A percentile compares a stretch with the other conserved stretches of the same genome.
Conservation (phyloP, 2,113 vertebrate genomes). For the Passer montanus region DNA sequence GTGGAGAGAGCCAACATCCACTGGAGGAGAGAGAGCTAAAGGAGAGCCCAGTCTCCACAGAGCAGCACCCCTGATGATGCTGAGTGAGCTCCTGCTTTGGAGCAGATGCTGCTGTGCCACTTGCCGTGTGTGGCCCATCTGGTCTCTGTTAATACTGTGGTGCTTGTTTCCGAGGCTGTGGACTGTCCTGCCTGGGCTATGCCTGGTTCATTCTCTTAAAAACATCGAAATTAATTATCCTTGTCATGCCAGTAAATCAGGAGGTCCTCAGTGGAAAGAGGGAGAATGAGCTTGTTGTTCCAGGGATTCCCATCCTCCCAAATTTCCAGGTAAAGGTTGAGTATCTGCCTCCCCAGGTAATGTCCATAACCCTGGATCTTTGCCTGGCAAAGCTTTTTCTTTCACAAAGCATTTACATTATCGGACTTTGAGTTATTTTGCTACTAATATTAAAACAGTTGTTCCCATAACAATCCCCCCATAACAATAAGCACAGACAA, state of each 20-base stretch:
- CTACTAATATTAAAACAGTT: not conserved
- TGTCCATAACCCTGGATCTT: not conserved
- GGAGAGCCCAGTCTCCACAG: not conserved
- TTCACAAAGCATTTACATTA: not conserved
- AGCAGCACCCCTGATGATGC: not conserved
- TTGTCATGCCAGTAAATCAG: not conserved
- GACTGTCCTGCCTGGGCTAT: not conserved
- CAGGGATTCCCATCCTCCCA: not conserved
- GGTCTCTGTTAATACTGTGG: not conserved
- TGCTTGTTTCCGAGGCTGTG: not conserved
- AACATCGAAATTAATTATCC: not conserved
- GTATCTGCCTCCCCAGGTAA: not conserved
- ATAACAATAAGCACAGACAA: not conserved
- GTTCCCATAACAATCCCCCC: too few relatives aligned
- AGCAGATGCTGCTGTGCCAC: not conserved
- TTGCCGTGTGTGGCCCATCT: not conserved
- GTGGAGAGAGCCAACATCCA: not conserved
- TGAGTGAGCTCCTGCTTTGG: not conserved
- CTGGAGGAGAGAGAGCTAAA: not conserved
- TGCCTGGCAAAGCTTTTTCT: not conserved
- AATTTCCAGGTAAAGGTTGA: not conserved
- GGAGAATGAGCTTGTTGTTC: not conserved
- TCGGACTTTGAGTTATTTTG: not conserved
- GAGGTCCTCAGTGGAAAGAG: not conserved
- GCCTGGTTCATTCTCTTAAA: not conserved